Evolutionary conservation across 2,888 invertebrate species (phyloP), one percentile per base, ranked within the genome.

Genomic region (Drosophila vallismaia): DNA sequence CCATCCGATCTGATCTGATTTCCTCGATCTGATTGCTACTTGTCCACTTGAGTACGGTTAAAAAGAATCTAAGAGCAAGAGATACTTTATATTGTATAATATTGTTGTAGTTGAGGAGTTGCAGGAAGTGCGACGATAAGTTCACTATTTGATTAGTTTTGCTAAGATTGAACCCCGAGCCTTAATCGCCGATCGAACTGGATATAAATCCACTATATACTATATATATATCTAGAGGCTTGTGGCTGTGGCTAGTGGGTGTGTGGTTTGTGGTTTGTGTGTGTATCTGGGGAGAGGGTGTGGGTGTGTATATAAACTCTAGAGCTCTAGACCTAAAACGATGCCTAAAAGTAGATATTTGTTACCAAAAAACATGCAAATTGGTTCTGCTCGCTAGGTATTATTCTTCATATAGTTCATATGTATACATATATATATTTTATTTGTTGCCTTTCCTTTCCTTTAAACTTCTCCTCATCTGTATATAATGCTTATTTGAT

Each of bases 351-450:
- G 66, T 81, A 74, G 46, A 51, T 72, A 56, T 69, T 75, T 40
- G 6, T 42, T 74, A 77, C 81, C 79, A 78, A 83, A 83, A 84
- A 84, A 84, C 84, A 85, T 85, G 86, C 86, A 85, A 86, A 86
- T 85, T 85, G 84, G 84, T 85, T 85, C 84, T 86, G 84, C 81
- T 81, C 76, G 79, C 77, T 78, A 81, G 75, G 54, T 84, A 63
- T 72, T 68, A 72, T 71, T 79, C 71, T 73, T 79, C 71, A 77
- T 76, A 74, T 85, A 80, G 67, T 73, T 81, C 74, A 51, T 76
- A 75, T 77, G 73, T 76, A 62, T 81, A 76, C 77, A 74, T 76
- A 72, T 77, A 69, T 36, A 36, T 36, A 33, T 33, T 10, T 33
- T 76, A 69, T 79, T 42, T 76, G 67, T 79, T 58, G 67, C 51